Conservation (phyloP, 2,888 invertebrate genomes). For the Phyllotreta cruciferae region DNA sequence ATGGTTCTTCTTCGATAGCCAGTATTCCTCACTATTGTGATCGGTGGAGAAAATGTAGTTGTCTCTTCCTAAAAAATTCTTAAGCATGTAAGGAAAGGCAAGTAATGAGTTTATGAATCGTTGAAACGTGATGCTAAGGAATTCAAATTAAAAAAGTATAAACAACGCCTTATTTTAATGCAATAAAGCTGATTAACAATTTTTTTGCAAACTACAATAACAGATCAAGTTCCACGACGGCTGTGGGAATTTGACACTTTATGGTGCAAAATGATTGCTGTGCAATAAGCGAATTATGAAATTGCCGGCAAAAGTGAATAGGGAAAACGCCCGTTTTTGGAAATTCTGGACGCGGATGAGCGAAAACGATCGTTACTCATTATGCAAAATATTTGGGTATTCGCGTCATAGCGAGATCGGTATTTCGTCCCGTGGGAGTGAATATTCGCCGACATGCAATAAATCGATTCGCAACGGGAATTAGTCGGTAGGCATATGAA, state of each 20-base stretch:
- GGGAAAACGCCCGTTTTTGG: too few relatives aligned
- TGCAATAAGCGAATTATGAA: too few relatives aligned
- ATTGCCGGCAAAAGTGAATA: too few relatives aligned
- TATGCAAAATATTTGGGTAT: slow-evolving; percentile 10
- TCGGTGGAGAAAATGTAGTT: slow-evolving; percentile 35
- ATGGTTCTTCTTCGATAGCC: slow-evolving; percentile 36
- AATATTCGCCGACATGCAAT: slow-evolving; percentile 5
- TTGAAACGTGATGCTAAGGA: too few relatives aligned
- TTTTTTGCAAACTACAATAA: too few relatives aligned
- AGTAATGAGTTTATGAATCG: neutral
- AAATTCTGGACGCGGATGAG: neutral
- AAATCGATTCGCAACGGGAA: neutral
- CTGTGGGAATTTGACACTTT: too few relatives aligned
- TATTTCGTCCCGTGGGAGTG: slow-evolving; percentile 14
- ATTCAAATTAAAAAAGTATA: too few relatives aligned
- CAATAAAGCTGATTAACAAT: too few relatives aligned
- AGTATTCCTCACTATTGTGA: slow-evolving; percentile 39
- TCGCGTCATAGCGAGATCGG: slow-evolving; percentile 2
- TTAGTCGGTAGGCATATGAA: neutral
- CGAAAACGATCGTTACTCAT: neutral
- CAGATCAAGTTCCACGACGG: too few relatives aligned
- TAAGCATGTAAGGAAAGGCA: neutral
- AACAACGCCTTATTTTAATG: too few relatives aligned
- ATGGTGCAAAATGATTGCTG: too few relatives aligned
- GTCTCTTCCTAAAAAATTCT: slow-evolving; percentile 37